Evolutionary conservation across 2,888 invertebrate species (phyloP).

Genomic region (Xanthia togata): DNA sequence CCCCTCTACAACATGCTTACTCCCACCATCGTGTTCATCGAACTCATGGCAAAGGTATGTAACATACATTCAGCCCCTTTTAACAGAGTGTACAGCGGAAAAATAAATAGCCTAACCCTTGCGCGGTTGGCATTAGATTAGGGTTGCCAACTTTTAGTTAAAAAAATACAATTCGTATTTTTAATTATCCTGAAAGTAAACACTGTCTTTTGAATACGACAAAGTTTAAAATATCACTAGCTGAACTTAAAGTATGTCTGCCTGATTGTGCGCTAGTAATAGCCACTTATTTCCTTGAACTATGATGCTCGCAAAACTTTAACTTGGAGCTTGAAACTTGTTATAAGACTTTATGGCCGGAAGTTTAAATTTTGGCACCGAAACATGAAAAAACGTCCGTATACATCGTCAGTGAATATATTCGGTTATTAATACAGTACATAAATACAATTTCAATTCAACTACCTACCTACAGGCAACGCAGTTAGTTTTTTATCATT

Average conservation of each 20-base stretch:
- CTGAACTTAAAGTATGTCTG: conserved; percentile 21
- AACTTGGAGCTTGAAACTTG: conserved; percentile 42
- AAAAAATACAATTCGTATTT: conserved; percentile 1
- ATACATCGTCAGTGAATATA: conserved; percentile 16
- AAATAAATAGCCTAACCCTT: conserved; percentile 53
- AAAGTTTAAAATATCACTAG: conserved; percentile 35
- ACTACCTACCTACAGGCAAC: no score
- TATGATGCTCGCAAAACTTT: conserved; percentile 44
- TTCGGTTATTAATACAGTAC: neutral
- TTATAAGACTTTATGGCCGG: conserved; percentile 43
- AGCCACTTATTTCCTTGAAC: conserved; percentile 53
- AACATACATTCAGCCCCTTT: conserved; percentile 38
- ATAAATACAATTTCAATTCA: neutral
- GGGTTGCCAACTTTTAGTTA: conserved; percentile 33
- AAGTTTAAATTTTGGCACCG: conserved; percentile 55
- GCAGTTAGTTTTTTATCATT: neutral
- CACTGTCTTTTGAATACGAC: neutral
- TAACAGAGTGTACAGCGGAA: conserved; percentile 30
- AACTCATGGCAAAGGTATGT: conserved; percentile 91
- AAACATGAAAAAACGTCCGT: conserved; percentile 29
- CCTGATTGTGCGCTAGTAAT: conserved; percentile 51
- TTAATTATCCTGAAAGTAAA: neutral
- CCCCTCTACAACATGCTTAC: conserved; percentile 92
- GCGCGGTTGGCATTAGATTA: conserved; percentile 37
- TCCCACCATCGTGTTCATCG: conserved; percentile 93